Percentiles rank a stretch among this genome's conserved stretches.
Conservation (phyloP, 1,140 invertebrate genomes). For the Parasteatoda tepidariorum region DNA sequence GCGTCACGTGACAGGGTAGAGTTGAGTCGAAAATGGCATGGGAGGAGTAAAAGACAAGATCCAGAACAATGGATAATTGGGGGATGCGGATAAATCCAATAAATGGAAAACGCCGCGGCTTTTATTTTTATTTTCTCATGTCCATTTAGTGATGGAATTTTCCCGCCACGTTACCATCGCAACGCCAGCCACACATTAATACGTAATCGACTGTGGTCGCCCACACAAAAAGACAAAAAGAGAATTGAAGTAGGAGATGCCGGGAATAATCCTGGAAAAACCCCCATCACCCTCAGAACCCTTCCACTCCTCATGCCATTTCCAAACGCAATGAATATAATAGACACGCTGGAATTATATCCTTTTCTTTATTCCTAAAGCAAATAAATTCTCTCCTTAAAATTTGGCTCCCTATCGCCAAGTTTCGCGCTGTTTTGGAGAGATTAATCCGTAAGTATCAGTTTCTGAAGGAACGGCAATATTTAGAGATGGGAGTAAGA, state of each 20-base stretch:
- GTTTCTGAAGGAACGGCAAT: too few species aligned
- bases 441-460: too few species aligned
- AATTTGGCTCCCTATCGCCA: too few species aligned
- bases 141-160: slow-evolving; percentile 48
- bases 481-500: too few species aligned
- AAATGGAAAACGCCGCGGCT: slow-evolving; percentile 46
- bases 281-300: background rate
- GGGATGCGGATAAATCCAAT: slow-evolving; percentile 51
- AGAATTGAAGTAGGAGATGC: too few species aligned
- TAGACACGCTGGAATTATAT: too few species aligned
- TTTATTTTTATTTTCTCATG: slow-evolving; percentile 41
- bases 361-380: too few species aligned
- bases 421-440: too few species aligned
- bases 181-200: slow-evolving; percentile 46
- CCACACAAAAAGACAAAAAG: background rate
- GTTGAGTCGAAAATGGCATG: background rate
- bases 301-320: background rate
- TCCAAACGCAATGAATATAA: too few species aligned
- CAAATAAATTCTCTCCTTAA: too few species aligned
- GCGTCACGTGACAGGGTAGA: background rate
- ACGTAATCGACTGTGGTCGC: slow-evolving; percentile 49
- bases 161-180: slow-evolving; percentile 4
- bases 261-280: background rate
- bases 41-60: slow-evolving; percentile 1
- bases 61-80: slow-evolving; percentile 49